phyloP scores from a whole-genome alignment of 2,113 vertebrate species.

The Piprites chloris region DNA sequence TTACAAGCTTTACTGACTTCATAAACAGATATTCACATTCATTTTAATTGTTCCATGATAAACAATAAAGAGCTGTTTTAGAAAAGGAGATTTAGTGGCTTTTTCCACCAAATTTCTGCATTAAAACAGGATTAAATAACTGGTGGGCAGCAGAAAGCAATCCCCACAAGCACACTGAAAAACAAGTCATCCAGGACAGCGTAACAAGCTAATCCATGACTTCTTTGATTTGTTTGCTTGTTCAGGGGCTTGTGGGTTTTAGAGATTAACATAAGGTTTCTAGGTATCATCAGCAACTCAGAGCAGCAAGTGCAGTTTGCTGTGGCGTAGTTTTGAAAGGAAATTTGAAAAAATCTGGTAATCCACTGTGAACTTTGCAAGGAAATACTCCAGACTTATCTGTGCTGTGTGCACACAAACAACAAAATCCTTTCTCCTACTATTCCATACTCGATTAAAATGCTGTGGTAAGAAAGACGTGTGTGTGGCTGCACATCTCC shows the following conservation, averaged over 20 bases:
- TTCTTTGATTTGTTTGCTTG: constrained; percentile 36
- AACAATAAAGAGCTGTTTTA: constrained; percentile 3
- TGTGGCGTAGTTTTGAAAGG: background rate
- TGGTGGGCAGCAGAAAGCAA: constrained; percentile 43
- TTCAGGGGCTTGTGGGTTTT: constrained; percentile 16
- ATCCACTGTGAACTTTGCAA: background rate
- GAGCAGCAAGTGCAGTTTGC: background rate
- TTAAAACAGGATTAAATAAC: constrained; percentile 53
- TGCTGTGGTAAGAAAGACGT: background rate
- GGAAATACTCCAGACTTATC: background rate
- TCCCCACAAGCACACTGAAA: constrained; percentile 18
- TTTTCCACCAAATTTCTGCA: constrained; percentile 25
- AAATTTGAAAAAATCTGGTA: background rate
- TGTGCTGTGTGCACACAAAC: background rate
- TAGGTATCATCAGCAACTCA: background rate
- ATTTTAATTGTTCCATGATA: constrained; percentile 53
- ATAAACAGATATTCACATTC: constrained; percentile 19
- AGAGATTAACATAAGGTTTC: constrained; percentile 3
- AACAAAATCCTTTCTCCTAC: background rate
- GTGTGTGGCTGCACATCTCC: background rate
- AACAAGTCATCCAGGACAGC: constrained; percentile 58
- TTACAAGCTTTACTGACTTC: constrained; percentile 42
- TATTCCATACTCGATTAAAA: background rate
- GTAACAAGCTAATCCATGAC: constrained; percentile 36
- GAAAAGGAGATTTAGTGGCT: constrained; percentile 6